A percentile compares a stretch with the other conserved stretches of the same genome.
Conservation (phyloP, 1,140 invertebrate species). For the Mya arenaria region DNA sequence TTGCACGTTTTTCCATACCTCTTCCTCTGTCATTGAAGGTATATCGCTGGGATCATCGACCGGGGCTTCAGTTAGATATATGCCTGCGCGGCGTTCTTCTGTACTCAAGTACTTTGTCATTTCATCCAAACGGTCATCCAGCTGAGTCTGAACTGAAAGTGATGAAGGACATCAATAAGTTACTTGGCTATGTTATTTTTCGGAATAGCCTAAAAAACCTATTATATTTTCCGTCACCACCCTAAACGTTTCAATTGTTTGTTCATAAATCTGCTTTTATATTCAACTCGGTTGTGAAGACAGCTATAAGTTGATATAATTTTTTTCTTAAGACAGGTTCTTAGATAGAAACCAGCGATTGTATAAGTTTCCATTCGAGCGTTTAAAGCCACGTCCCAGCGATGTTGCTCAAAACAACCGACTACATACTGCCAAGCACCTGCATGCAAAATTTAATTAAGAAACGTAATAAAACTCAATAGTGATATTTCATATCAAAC, state of each 20-base stretch:
- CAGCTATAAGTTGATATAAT: neutral
- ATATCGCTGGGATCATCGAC: neutral
- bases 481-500: neutral
- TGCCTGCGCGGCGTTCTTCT: conserved; percentile 43
- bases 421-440: neutral
- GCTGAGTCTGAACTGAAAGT: conserved; percentile 20
- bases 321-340: neutral
- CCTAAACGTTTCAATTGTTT: neutral
- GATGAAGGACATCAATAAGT: neutral
- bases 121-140: conserved; percentile 27
- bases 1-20: conserved; percentile 47
- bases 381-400: too few relatives aligned
- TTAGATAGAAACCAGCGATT: neutral
- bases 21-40: conserved; percentile 30
- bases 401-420: too few relatives aligned
- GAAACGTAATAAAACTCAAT: neutral
- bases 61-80: conserved; percentile 49
- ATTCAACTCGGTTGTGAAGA: neutral
- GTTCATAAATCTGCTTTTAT: neutral
- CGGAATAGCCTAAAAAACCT: neutral
- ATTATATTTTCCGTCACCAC: neutral
- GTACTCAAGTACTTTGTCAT: conserved; percentile 35
- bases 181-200: neutral
- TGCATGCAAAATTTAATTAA: neutral
- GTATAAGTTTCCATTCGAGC: neutral